phyloP scores from a whole-genome alignment of 2,888 invertebrate genomes.

The Hermaeophaga mercurialis region DNA sequence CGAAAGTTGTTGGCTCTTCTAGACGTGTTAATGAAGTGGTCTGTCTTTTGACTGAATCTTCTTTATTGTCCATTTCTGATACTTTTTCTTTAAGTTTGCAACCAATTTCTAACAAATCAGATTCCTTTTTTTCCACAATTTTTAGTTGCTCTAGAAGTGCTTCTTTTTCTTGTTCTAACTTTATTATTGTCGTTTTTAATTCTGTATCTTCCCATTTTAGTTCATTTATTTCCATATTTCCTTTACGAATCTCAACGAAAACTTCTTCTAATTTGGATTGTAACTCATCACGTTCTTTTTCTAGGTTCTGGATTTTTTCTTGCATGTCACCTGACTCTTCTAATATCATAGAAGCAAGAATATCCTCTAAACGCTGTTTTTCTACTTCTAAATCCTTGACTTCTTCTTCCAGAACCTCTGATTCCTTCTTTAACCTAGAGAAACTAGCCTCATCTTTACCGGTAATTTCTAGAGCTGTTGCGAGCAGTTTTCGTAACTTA shows the following conservation, averaged over 20 bases:
- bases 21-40: neutral
- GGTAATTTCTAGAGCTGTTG: constrained; percentile 37
- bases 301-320: constrained; percentile 21
- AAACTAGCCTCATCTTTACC: constrained; percentile 29
- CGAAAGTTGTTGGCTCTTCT: neutral
- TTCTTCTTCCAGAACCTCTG: constrained; percentile 29
- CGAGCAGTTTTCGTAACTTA: constrained; percentile 33
- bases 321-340: constrained; percentile 20
- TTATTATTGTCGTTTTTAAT: constrained; percentile 30
- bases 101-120: constrained; percentile 30
- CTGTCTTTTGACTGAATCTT: constrained; percentile 4
- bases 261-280: constrained; percentile 33
- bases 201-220: constrained; percentile 33
- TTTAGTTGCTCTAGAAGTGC: constrained; percentile 30
- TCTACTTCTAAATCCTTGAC: constrained; percentile 36
- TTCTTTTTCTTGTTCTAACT: constrained; percentile 36
- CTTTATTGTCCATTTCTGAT: constrained; percentile 15
- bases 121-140: constrained; percentile 31
- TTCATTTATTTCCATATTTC: constrained; percentile 30
- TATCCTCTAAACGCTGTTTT: constrained; percentile 36
- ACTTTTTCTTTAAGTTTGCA: constrained; percentile 34
- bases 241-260: constrained; percentile 32
- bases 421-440: constrained; percentile 30
- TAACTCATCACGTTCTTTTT: constrained; percentile 34
- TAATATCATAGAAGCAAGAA: constrained; percentile 27